Evolutionary conservation across 2,888 invertebrate genomes (phyloP).

Genomic region (Mermis nigrescens): DNA sequence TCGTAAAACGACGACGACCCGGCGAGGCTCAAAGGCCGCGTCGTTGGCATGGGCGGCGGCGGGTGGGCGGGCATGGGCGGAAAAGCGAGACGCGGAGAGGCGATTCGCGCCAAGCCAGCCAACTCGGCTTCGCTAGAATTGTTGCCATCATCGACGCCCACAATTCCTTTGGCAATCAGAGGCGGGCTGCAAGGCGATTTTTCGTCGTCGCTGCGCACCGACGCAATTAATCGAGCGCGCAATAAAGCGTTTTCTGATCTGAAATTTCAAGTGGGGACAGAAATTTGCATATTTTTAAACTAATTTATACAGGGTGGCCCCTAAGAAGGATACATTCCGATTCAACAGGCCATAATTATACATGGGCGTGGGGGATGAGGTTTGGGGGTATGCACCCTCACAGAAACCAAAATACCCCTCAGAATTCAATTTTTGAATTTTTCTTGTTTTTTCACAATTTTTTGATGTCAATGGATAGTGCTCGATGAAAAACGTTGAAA

Average conservation of each 20-base stretch:
- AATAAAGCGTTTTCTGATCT: background rate
- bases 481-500: no score
- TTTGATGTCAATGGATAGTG: no score
- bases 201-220: background rate
- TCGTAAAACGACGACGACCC: background rate
- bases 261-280: no score
- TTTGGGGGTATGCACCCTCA: no score
- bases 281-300: no score
- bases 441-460: no score
- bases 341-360: no score
- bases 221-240: background rate
- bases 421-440: no score
- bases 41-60: background rate
- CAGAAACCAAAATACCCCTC: no score
- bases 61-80: background rate
- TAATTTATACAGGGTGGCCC: no score
- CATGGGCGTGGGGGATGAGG: no score
- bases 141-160: background rate
- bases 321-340: no score
- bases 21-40: background rate
- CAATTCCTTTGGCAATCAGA: background rate
- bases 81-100: background rate
- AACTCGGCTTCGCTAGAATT: conserved; percentile 9
- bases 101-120: background rate
- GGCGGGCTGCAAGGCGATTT: background rate